A percentile compares a stretch with the other conserved stretches of the same genome.
phyloP scores from a whole-genome alignment of 1,140 invertebrate genomes.

The Drosophila repleta region DNA sequence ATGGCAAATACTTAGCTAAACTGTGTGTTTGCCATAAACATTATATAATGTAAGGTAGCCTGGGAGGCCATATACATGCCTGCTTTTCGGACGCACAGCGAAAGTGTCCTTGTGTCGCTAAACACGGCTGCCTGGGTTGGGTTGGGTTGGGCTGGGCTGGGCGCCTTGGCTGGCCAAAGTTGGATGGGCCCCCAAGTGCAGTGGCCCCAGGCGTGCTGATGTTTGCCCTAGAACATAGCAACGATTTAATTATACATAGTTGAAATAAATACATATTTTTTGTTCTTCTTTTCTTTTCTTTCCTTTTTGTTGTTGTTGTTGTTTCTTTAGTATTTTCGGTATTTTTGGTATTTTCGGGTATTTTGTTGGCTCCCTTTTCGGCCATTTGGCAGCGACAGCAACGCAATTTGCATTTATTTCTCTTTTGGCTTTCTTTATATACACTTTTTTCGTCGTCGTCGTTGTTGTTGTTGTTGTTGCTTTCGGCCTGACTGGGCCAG shows the following conservation, averaged over 20 bases:
- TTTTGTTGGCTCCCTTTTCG: slow-evolving; percentile 54
- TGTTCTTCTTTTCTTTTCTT: too few species aligned
- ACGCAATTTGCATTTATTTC: slow-evolving; percentile 64
- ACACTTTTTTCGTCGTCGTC: too few species aligned
- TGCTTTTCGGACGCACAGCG: slow-evolving; percentile 2
- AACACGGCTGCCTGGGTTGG: not conserved
- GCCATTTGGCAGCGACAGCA: slow-evolving; percentile 63
- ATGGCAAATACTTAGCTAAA: not conserved
- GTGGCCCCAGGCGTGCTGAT: slow-evolving; percentile 24
- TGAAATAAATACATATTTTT: slow-evolving; percentile 33
- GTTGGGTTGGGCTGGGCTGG: too few species aligned
- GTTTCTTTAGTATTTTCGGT: slow-evolving; percentile 38
- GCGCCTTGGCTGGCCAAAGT: slow-evolving; percentile 25
- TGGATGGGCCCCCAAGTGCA: slow-evolving; percentile 27
- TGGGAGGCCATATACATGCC: not conserved
- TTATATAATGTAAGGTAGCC: slow-evolving; percentile 8
- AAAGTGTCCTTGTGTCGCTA: slow-evolving; percentile 38
- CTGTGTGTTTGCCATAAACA: slow-evolving; percentile 3
- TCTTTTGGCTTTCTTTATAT: slow-evolving; percentile 9
- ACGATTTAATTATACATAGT: slow-evolving; percentile 53
- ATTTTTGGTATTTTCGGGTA: slow-evolving; percentile 41
- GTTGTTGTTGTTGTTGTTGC: too few species aligned
- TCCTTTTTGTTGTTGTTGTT: too few species aligned
- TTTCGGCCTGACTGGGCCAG: slow-evolving; percentile 21
- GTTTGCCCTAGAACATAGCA: slow-evolving; percentile 26